Evolutionary conservation across 2,888 invertebrate genomes (phyloP), one percentile per base, ranked within the genome.

Genomic region (Frankliniella intonsa): DNA sequence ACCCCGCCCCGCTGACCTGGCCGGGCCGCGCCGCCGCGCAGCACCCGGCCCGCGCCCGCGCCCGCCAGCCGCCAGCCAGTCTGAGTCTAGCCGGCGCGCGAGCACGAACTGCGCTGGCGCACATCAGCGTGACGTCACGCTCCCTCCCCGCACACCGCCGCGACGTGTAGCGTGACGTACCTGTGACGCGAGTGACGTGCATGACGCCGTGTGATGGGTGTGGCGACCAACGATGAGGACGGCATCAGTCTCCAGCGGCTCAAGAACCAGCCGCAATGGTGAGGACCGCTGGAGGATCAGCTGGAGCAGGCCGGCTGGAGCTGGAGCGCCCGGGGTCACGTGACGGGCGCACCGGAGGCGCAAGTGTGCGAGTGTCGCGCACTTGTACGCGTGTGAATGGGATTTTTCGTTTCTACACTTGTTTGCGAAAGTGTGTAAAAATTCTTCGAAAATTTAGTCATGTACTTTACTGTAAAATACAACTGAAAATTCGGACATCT

Each of bases 201-300:
- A 22, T 11, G 69, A 19, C 22, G 22, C 10, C 69, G 1, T n/a
- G 69, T 22, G 22, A 12, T 10, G 22, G 25, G 69, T 25, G 69
- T 76, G 25, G 25, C 25, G 69, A 76, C 22, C 69, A 25, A 25
- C 25, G 69, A 76, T 25, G 69, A 76, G 69, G 69, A 76, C 69
- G 69, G 69, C 69, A 25, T 76, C 25, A 22, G n/a, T 2, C 69
- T 76, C 11, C 69, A 76, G 69, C n/a, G 69, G 69, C 69, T 76
- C 69, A 12, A 12, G 22, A 25, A 76, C 22, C 69, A 76, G 69
- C 69, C 69, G 25, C 69, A 76, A 76, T 76, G 69, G 69, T 76
- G 25, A 76, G 69, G 25, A 69, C 22, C n/a, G 38, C 38, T 38
- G 38, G 38, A 38, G 38, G 38, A 38, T 38, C 38, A 38, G 38